phyloP scores from a whole-genome alignment of 2,797 vertebrate genomes.

The Manis javanica region DNA sequence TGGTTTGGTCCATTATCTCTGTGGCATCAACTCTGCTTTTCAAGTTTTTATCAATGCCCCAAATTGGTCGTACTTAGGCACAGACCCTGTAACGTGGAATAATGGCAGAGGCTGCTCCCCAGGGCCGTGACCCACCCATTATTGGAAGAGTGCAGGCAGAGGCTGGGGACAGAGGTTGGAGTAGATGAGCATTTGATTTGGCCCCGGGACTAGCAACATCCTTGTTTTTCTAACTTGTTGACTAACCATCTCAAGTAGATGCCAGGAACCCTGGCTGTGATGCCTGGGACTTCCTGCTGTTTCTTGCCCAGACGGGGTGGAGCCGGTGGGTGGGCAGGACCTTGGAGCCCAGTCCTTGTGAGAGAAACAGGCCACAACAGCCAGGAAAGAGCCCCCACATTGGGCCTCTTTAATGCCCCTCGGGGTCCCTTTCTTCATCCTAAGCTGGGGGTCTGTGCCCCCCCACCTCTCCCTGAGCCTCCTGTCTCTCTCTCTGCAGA shows the following conservation, averaged over 20 bases:
- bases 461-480: not conserved
- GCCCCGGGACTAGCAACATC: not conserved
- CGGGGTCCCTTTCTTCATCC: fast-evolving
- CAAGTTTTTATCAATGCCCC: not conserved
- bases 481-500: not conserved
- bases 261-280: not conserved
- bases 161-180: fast-evolving
- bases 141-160: not conserved
- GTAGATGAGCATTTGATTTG: not conserved
- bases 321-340: not conserved
- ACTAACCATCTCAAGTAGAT: not conserved
- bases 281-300: not conserved
- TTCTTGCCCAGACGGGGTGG: not conserved
- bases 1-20: not conserved
- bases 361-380: not conserved
- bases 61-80: not conserved
- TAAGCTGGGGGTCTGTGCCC: not conserved
- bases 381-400: fast-evolving
- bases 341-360: not conserved
- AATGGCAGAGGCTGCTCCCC: not conserved
- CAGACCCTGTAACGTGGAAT: not conserved
- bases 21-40: not conserved
- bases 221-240: not conserved
- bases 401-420: not conserved
- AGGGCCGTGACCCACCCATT: not conserved